Evolutionary conservation across 2,888 invertebrate species (phyloP), one percentile per base, ranked within the genome.

Genomic region (Pristionchus fissidentatus): DNA sequence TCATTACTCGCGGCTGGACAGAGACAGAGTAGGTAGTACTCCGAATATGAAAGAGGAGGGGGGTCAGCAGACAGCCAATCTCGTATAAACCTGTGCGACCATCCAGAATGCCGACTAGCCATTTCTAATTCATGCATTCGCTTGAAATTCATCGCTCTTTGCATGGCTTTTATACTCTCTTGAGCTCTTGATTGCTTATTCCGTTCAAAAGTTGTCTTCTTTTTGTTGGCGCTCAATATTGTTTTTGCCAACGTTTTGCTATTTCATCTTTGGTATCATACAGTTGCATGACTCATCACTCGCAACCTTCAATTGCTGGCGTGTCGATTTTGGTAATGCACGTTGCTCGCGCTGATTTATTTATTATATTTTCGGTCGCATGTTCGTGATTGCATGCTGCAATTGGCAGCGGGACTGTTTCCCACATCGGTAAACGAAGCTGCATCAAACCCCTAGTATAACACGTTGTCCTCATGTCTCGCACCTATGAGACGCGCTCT

Each of bases 401-500:
- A 80, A 78, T 35, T 52, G 32, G 5, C 78, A 78, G 38, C 35
- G 78, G 41, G 78, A 55, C 26, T 52, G 57, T 52, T 15, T 78
- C 35, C 13, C n/a, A 5, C 4, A 38, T 35, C 32, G 35, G 38
- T 19, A 38, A 38, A 22, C 19, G 19, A n/a, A 66, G 3, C 29
- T 13, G 38, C 35, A 38, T 38, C 70, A 70, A 70, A 70, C 38
- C 35, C 38, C 70, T 13, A 60, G 29, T 26, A 57, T 26, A 26
- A 57, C n/a, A n/a, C n/a, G n/a, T n/a, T n/a, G n/a, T n/a, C n/a
- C n/a, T n/a, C n/a, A 57, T 29, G 5, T 29, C 60, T 15, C 60
- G 60, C 60, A 22, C 60, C 29, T 5, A 32, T 60, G 60, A 5
- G 60, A 22, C 29, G 32, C 32, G 29, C 29, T 60, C 29, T 32